Evolutionary conservation across 2,113 vertebrate species (phyloP), one percentile per base, ranked within the genome.

Genomic region (Myanophis thanlyinensis): DNA sequence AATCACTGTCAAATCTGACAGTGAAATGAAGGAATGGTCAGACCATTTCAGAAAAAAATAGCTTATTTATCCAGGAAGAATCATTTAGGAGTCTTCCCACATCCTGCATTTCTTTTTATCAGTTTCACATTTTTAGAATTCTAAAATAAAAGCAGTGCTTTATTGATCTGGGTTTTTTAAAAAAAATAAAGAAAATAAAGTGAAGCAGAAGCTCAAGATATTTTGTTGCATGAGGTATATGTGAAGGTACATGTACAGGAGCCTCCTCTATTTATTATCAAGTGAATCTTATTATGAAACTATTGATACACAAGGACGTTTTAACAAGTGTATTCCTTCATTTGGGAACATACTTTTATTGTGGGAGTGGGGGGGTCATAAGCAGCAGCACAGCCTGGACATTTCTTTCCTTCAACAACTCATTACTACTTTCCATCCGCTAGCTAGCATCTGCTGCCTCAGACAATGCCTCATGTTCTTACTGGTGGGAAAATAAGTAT

Each of bases 401-500:
- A 44, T 80, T 73, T 73, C 73, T 22, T 22, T 44, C 35, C 6
- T 80, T 35, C 20, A 80, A 9, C 73, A 80, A 80, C 15, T 40
- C n/a, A 40, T 80, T 35, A 80, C 67, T 40, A 73, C 13, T 15
- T n/a, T 73, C 62, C n/a, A 40, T 40, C 35, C 5, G 2, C 73
- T 80, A 44, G 2, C 73, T 80, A 44, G 73, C 35, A 80, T 80
- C 73, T 80, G 73, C 73, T 40, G 35, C 73, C 30, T 80, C 35
- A 80, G 35, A 22, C 73, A 80, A 44, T 80, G 35, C 73, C n/a
- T 80, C 35, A 73, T 73, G 73, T 80, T 80, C 73, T 80, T 44
- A 44, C 35, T 80, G 73, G 35, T 44, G 35, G 18, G 91, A 92
- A 95, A 94, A 80, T 46, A 3, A 86, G 35, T 54, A 93, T 93